Base-by-base conservation (phyloP, 2,113 vertebrate genomes). In the Craseonycteris thonglongyai region DNA sequence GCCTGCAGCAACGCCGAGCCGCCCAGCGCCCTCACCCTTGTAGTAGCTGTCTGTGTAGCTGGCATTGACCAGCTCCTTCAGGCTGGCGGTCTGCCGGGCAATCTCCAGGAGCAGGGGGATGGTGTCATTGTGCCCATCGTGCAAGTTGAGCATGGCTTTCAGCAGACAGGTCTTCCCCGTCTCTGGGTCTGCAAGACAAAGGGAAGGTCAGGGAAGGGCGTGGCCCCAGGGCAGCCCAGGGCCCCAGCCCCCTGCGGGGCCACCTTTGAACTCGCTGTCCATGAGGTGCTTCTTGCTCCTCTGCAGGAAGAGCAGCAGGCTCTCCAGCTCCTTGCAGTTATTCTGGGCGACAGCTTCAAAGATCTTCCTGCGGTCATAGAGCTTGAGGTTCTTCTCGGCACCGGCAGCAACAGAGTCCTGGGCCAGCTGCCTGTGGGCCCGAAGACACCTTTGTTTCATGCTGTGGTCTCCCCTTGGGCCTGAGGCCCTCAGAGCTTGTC, bases 91-190 rank as follows among this genome's bases (percentile, higher is more conserved):
- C 96, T 98, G 98, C 96, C 99, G 98, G 11, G 99, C 99, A 28
- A 99, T 98, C 63, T 99, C 98, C 63, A 99, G 97, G 35, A 99
- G 97, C 69, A 98, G 86, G 2, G 99, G 98, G 76, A 99, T 98
- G 2, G 99, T 99, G 30, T 98, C 97, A 1, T 99, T 99, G 96
- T 98, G 98, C 38, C 98, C 98, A 0, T 99, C 96, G 35, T 96
- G 98, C 28, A 99, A 96, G 95, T 99, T 99, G 95, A 99, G 98
- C 97, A 99, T 98, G 33, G 99, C 99, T 97, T 99, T 99, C 98
- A 99, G 98, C 71, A 99, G 97, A 69, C 98, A 98, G 0, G 99
- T 99, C 98, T 99, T 99, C 66, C 99, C 99, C 0, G 99, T 98
- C 88, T 99, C 98, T 18, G 98, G 98, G 97, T 99, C 99, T 99